Percentiles rank a stretch among this genome's conserved stretches.
Conservation (phyloP, 2,888 invertebrate species). For the Glyphotaelius pellucidus region DNA sequence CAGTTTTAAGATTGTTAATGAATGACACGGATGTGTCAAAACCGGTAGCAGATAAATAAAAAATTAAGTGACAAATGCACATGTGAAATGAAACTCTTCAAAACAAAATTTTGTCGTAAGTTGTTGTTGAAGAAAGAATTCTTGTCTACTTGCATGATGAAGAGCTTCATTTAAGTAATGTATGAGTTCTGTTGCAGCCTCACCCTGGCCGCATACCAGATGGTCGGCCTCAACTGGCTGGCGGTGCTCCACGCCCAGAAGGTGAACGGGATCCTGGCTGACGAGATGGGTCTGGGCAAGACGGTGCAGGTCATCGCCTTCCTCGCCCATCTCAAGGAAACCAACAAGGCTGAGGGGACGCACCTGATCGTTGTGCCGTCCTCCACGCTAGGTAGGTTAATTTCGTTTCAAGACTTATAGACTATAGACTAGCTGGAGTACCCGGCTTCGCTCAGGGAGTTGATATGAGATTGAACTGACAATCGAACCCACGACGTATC, state of each 20-base stretch:
- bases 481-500: too few species aligned
- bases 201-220: constrained; percentile 90
- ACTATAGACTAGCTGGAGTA: too few species aligned
- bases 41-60: too few species aligned
- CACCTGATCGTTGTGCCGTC: constrained; percentile 98
- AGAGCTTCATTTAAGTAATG: neutral
- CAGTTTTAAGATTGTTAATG: too few species aligned
- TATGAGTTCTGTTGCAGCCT: constrained; percentile 74
- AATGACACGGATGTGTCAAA: too few species aligned
- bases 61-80: too few species aligned
- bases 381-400: constrained; percentile 88
- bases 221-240: constrained; percentile 95
- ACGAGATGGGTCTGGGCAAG: constrained; percentile 98
- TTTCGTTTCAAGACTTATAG: constrained; percentile 4
- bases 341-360: constrained; percentile 84
- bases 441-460: too few species aligned
- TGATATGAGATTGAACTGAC: too few species aligned
- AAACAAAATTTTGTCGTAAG: too few species aligned
- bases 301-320: constrained; percentile 96
- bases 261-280: constrained; percentile 96
- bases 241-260: constrained; percentile 91
- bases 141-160: neutral
- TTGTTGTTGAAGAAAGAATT: too few species aligned
- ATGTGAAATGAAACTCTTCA: too few species aligned
- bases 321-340: constrained; percentile 91